phyloP scores from a whole-genome alignment of 1,140 invertebrate species.

The Drosophila auraria region DNA sequence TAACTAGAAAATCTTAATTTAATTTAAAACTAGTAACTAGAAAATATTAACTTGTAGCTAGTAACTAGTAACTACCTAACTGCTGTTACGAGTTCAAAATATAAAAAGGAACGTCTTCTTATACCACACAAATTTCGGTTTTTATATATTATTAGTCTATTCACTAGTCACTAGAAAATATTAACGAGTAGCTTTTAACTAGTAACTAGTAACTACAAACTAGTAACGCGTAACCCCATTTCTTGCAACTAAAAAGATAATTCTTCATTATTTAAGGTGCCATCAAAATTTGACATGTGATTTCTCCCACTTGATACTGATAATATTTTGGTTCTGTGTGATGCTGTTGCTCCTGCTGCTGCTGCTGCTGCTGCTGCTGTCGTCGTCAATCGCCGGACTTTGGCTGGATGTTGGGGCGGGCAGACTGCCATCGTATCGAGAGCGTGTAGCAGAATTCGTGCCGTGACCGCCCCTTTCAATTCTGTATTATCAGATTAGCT shows the following conservation, averaged over 20 bases:
- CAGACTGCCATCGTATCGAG: conserved; percentile 55
- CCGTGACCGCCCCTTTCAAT: conserved; percentile 82
- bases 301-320: not conserved
- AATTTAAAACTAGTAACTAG: too few species aligned
- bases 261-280: not conserved
- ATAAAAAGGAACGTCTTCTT: too few species aligned
- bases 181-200: too few species aligned
- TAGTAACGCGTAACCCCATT: not conserved
- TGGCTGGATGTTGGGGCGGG: conserved; percentile 33
- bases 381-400: conserved; percentile 70
- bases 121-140: too few species aligned
- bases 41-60: too few species aligned
- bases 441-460: conserved; percentile 79
- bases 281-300: not conserved
- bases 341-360: not conserved
- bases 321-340: conserved; percentile 3
- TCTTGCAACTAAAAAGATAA: not conserved
- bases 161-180: too few species aligned
- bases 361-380: conserved; percentile 19
- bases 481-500: conserved; percentile 83
- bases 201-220: not conserved
- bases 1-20: too few species aligned
- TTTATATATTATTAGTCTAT: too few species aligned
- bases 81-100: too few species aligned
- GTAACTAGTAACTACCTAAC: too few species aligned